These are phyloP conservation scores for Tricholauxania praeusta DNA, from an alignment of 2,888 invertebrate species.

Conservation along the genomic window DNA sequence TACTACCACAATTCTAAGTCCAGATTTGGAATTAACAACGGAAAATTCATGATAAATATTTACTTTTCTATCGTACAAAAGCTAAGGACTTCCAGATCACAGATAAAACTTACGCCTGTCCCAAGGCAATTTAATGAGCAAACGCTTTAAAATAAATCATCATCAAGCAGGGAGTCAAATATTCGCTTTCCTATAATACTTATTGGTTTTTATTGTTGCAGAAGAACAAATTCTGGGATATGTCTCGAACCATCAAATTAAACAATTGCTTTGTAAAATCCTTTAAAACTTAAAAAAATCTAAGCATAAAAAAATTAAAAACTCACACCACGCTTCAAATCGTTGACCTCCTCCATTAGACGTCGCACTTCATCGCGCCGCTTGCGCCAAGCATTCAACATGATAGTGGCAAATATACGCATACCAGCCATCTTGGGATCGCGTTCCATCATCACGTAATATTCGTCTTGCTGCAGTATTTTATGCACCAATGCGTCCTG, in stretches of 20 bases:
- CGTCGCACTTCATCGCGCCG: constrained; percentile 62
- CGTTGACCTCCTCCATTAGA: constrained; percentile 58
- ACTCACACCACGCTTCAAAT: constrained; percentile 59
- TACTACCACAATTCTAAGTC: too few relatives aligned
- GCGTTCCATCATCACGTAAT: constrained; percentile 43
- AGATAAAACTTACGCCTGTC: too few relatives aligned
- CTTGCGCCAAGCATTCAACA: constrained; percentile 65
- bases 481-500: constrained; percentile 43
- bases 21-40: too few relatives aligned
- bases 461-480: constrained; percentile 42
- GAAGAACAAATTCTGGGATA: too few relatives aligned
- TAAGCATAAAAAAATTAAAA: background rate
- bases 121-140: too few relatives aligned
- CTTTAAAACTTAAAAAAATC: background rate
- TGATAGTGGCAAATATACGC: constrained; percentile 62
- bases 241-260: background rate
- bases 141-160: too few relatives aligned
- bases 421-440: constrained; percentile 59
- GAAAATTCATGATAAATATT: too few relatives aligned
- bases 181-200: too few relatives aligned
- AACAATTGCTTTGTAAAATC: background rate
- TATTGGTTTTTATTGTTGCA: too few relatives aligned
- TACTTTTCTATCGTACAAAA: too few relatives aligned
- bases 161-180: too few relatives aligned
- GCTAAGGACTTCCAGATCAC: too few relatives aligned